Conservation (phyloP, 1,140 invertebrate genomes). For the Vanessa tameamea region DNA sequence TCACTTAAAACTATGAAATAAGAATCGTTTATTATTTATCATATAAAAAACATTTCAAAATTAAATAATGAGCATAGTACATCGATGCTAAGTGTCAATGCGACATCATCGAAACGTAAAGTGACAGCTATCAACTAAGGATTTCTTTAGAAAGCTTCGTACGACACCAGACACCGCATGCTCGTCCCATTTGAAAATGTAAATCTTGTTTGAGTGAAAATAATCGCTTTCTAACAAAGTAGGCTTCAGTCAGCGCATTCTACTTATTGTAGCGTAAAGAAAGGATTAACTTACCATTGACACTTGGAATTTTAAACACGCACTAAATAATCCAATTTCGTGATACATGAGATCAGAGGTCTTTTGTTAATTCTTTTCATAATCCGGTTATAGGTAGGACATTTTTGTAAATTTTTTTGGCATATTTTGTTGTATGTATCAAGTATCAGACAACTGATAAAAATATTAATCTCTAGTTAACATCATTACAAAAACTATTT, state of each 20-base stretch:
- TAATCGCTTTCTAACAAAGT: constrained; percentile 37
- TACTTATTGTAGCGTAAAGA: constrained; percentile 9
- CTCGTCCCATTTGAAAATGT: constrained; percentile 50
- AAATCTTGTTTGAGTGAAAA: constrained; percentile 57
- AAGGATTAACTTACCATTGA: constrained; percentile 5
- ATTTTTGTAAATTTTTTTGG: no score
- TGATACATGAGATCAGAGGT: background rate
- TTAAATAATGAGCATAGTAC: background rate
- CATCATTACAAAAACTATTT: no score
- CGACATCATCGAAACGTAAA: constrained; percentile 48
- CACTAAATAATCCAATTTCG: background rate
- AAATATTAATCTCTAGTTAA: no score
- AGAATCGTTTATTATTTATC: constrained; percentile 13
- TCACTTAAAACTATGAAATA: constrained; percentile 17
- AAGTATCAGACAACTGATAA: no score
- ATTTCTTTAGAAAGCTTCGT: constrained; percentile 63
- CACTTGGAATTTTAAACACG: background rate
- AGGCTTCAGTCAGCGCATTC: constrained; percentile 2
- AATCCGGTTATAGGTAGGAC: no score
- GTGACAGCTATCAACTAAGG: constrained; percentile 40
- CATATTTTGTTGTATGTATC: no score
- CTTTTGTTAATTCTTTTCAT: background rate
- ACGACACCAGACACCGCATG: constrained; percentile 53
- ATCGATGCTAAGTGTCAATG: constrained; percentile 48
- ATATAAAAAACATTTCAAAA: constrained; percentile 20